Percentiles rank a stretch among this genome's conserved stretches.
phyloP scores from a whole-genome alignment of 2,113 vertebrate genomes.

The Rhineura floridana region DNA sequence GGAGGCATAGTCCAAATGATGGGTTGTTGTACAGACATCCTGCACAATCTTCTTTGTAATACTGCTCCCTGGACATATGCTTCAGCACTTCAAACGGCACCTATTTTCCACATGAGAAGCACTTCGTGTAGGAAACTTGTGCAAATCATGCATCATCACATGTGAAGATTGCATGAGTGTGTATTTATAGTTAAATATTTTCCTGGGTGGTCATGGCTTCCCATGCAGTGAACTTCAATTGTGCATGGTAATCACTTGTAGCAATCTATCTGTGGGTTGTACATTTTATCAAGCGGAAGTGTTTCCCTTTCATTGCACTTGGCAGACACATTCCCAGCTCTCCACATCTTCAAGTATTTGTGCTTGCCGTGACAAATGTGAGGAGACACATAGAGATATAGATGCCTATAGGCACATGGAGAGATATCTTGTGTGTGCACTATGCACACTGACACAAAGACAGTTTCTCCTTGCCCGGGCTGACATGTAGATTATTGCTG shows the following conservation, averaged over 20 bases:
- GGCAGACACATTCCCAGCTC: background rate
- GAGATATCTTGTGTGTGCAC: background rate
- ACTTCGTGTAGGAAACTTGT: background rate
- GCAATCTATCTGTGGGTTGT: background rate
- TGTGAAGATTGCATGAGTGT: background rate
- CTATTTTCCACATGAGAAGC: background rate
- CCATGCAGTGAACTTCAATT: background rate
- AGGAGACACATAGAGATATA: background rate
- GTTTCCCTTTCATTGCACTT: background rate
- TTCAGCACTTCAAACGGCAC: background rate
- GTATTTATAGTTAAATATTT: background rate
- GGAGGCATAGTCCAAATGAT: background rate
- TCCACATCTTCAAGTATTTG: fast-evolving
- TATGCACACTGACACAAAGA: background rate
- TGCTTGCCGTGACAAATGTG: background rate
- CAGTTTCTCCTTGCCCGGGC: background rate
- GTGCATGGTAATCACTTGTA: background rate
- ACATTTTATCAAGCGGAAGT: background rate
- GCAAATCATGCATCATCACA: background rate
- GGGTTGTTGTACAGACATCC: background rate
- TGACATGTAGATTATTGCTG: background rate
- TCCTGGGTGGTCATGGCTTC: background rate
- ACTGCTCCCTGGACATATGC: background rate
- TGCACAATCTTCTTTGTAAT: background rate
- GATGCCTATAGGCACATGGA: fast-evolving